Percentiles rank a stretch among this genome's conserved stretches.
Conservation (phyloP, 2,797 vertebrate genomes). For the Centroberyx gerrardi region DNA sequence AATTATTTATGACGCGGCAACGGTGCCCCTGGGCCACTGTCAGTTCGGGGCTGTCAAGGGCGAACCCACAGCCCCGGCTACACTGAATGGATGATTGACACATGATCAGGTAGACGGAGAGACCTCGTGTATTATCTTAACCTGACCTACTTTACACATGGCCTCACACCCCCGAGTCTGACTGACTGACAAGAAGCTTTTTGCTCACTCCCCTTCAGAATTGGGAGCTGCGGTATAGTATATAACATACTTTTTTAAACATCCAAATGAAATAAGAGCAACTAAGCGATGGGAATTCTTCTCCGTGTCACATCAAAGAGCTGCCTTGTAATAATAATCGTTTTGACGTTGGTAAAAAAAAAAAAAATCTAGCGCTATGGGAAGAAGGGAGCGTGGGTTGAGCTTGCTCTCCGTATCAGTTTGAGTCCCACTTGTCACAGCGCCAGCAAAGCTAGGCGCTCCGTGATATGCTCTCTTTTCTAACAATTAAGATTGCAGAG, state of each 20-base stretch:
- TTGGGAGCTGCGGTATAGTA: neutral
- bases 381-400: constrained; percentile 39
- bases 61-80: neutral
- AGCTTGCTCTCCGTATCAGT: constrained; percentile 51
- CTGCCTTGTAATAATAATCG: constrained; percentile 35
- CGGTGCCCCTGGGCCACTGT: constrained; percentile 42
- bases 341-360: constrained; percentile 42
- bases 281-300: constrained; percentile 21
- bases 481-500: constrained; percentile 12
- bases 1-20: constrained; percentile 61
- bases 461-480: constrained; percentile 14
- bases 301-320: constrained; percentile 50
- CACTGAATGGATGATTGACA: constrained; percentile 38
- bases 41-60: constrained; percentile 42
- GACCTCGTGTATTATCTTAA: constrained; percentile 25
- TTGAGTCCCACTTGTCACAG: constrained; percentile 46
- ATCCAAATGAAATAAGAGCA: too few relatives aligned
- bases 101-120: constrained; percentile 29
- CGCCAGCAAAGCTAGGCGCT: constrained; percentile 15
- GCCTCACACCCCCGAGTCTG: constrained; percentile 11
- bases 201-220: constrained; percentile 6
- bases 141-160: constrained; percentile 40
- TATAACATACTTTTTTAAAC: too few relatives aligned
- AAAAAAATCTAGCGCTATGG: constrained; percentile 6
- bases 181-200: constrained; percentile 1